phyloP scores from a whole-genome alignment of 2,888 invertebrate genomes.

The Molanna angustata region DNA sequence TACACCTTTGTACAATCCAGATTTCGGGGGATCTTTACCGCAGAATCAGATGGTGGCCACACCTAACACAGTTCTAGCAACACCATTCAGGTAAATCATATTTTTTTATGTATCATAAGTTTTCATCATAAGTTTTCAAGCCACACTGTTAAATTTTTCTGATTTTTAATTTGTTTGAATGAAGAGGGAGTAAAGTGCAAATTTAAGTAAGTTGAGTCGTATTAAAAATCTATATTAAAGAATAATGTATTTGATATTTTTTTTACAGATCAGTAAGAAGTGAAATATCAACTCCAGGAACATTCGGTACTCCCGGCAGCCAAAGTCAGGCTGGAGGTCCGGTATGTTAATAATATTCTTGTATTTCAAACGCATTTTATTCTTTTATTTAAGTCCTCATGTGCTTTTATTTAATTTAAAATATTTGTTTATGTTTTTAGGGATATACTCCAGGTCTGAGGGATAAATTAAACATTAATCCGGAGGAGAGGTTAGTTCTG shows the following conservation, averaged over 20 bases:
- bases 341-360: constrained; percentile 8
- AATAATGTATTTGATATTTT: constrained; percentile 16
- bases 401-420: not conserved
- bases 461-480: constrained; percentile 94
- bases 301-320: constrained; percentile 59
- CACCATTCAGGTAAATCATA: constrained; percentile 67
- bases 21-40: constrained; percentile 83
- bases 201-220: too few relatives aligned
- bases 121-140: too few relatives aligned
- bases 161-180: too few relatives aligned
- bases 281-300: constrained; percentile 58
- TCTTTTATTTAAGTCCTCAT: too few relatives aligned
- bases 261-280: constrained; percentile 59
- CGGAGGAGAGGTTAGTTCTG: constrained; percentile 73
- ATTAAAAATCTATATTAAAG: too few relatives aligned
- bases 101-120: constrained; percentile 29
- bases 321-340: constrained; percentile 23
- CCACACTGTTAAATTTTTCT: too few relatives aligned
- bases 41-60: constrained; percentile 70
- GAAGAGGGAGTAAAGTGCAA: too few relatives aligned
- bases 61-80: constrained; percentile 87
- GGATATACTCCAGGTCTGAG: constrained; percentile 71
- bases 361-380: not conserved
- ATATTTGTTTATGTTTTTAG: constrained; percentile 19
- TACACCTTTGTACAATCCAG: constrained; percentile 86